Conservation (phyloP, 2,888 invertebrate genomes). For the Acleris emargana region DNA sequence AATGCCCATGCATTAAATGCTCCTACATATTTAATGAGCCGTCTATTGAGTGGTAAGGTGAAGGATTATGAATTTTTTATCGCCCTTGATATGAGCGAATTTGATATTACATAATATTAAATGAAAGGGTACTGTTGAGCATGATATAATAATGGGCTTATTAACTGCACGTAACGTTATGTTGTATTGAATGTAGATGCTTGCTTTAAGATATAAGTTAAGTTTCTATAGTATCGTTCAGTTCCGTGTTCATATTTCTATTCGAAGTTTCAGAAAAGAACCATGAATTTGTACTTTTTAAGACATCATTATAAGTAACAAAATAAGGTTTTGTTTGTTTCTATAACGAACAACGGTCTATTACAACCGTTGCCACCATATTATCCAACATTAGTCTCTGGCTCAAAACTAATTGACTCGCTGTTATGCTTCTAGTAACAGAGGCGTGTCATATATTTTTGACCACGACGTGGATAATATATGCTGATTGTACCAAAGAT, state of each 20-base stretch:
- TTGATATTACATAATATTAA: slow-evolving; percentile 23
- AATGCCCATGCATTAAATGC: slow-evolving; percentile 30
- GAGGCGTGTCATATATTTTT: no score
- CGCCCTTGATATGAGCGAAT: slow-evolving; percentile 14
- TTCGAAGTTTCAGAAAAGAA: no score
- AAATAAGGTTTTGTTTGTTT: no score
- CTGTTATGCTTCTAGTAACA: no score
- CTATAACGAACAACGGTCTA: no score
- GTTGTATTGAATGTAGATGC: not conserved
- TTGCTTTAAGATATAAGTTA: slow-evolving; percentile 14
- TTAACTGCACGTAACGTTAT: slow-evolving; percentile 19
- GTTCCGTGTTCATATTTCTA: no score
- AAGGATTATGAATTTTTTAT: slow-evolving; percentile 36
- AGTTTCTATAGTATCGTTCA: not conserved
- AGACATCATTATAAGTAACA: no score
- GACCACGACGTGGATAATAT: no score
- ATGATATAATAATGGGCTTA: slow-evolving; percentile 11
- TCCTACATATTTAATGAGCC: slow-evolving; percentile 32
- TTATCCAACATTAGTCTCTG: no score
- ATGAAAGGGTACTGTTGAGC: slow-evolving; percentile 10
- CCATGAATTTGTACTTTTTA: no score
- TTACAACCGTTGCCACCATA: no score
- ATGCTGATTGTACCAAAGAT: not conserved
- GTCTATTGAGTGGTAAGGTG: slow-evolving; percentile 31
- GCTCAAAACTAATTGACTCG: no score